phyloP scores from a whole-genome alignment of 2,888 invertebrate species.

The Odontocolon sp. region DNA sequence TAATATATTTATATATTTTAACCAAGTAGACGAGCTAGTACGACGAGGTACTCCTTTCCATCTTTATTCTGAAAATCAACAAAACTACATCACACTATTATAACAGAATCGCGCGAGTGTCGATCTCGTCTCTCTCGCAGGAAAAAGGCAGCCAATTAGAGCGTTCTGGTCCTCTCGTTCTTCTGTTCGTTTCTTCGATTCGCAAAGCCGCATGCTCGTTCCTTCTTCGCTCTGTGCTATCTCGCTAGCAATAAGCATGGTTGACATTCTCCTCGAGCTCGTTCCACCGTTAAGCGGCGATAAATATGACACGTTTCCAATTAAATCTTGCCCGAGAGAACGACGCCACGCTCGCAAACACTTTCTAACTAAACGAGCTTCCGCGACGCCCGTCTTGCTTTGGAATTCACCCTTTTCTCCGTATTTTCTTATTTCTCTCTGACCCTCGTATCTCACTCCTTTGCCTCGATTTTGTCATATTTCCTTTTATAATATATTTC shows the following conservation, averaged over 20 bases:
- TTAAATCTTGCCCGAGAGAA: conserved; percentile 65
- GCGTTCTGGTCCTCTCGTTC: conserved; percentile 28
- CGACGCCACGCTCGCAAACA: not conserved
- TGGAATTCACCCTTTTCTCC: not conserved
- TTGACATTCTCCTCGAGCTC: conserved; percentile 65
- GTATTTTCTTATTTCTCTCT: conserved; percentile 17
- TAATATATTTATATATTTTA: no score
- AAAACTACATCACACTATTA: not conserved
- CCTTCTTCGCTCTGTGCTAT: conserved; percentile 15
- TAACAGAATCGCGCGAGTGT: conserved; percentile 31
- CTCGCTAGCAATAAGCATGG: conserved; percentile 24
- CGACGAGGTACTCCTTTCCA: no score
- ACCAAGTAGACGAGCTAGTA: no score
- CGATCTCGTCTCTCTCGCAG: conserved; percentile 58
- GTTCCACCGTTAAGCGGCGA: conserved; percentile 63
- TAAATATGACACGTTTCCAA: conserved; percentile 72
- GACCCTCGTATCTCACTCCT: not conserved
- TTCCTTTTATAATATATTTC: no score
- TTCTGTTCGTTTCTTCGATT: conserved; percentile 5
- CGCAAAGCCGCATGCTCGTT: not conserved
- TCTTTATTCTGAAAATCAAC: not conserved
- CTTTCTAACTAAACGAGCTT: conserved; percentile 7
- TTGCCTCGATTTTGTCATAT: no score
- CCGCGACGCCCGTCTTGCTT: not conserved
- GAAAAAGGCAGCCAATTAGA: conserved; percentile 66